phyloP scores from a whole-genome alignment of 2,113 vertebrate species.

The Cryptomyrus ogoouensis region DNA sequence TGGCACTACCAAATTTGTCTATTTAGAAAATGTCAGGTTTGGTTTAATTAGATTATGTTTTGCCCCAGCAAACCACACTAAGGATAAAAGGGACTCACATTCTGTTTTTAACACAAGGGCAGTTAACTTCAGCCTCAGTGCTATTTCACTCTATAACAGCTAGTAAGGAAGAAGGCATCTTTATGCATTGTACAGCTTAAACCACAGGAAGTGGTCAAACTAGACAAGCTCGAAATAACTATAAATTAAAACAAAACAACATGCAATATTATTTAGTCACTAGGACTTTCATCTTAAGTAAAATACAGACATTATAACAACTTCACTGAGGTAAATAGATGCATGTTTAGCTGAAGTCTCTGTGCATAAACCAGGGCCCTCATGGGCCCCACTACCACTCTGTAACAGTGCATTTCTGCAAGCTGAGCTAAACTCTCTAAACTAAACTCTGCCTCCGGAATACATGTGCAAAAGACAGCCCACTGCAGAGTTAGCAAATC shows the following conservation, averaged over 20 bases:
- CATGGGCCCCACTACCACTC: too few relatives aligned
- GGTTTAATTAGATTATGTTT: background rate
- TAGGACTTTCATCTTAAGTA: background rate
- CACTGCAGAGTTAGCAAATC: too few relatives aligned
- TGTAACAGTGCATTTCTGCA: too few relatives aligned
- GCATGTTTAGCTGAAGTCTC: too few relatives aligned
- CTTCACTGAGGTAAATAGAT: background rate
- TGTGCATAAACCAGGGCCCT: too few relatives aligned
- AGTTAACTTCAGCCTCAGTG: background rate
- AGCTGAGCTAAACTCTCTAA: too few relatives aligned
- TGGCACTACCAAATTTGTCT: background rate
- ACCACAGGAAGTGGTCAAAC: background rate
- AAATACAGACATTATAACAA: background rate
- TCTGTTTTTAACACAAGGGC: background rate
- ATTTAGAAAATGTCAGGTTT: background rate
- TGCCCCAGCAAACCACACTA: background rate
- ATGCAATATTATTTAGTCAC: background rate
- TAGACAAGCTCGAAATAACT: background rate
- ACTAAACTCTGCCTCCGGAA: too few relatives aligned
- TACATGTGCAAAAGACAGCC: too few relatives aligned
- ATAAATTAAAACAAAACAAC: background rate
- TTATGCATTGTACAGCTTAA: background rate
- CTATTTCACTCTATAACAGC: background rate
- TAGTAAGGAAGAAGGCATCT: background rate
- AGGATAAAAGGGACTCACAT: background rate